phyloP scores from a whole-genome alignment of 2,888 invertebrate species.

The Geophilus truncorum region DNA sequence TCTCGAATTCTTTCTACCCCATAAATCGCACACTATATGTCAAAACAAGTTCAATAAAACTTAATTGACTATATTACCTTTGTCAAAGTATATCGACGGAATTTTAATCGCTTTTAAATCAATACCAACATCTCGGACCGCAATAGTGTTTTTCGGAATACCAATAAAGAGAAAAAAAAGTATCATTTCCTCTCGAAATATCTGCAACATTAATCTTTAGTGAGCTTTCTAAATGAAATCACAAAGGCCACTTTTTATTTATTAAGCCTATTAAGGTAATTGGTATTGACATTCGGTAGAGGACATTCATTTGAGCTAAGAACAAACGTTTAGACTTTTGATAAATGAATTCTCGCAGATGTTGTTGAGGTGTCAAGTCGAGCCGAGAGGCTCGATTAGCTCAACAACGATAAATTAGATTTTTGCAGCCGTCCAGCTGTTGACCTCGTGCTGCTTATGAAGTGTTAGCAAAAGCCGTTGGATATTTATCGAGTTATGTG shows the following conservation, averaged over 20 bases:
- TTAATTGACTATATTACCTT: not conserved
- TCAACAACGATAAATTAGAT: constrained; percentile 21
- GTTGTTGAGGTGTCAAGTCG: constrained; percentile 17
- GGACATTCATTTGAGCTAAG: not conserved
- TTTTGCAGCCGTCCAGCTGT: constrained; percentile 21
- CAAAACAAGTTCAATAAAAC: not conserved
- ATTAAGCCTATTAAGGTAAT: not conserved
- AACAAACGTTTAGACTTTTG: not conserved
- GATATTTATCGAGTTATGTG: not conserved
- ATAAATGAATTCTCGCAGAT: constrained; percentile 25
- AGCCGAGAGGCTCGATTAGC: constrained; percentile 12
- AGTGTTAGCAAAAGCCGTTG: constrained; percentile 13
- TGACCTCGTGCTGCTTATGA: not conserved
- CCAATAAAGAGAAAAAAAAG: not conserved
- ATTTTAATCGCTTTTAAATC: not conserved
- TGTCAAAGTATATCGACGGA: not conserved
- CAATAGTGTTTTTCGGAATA: not conserved
- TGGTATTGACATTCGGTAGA: not conserved
- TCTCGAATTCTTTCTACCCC: too few relatives aligned
- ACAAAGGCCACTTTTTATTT: not conserved
- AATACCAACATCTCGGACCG: not conserved
- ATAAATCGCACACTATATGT: too few relatives aligned
- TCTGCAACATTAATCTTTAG: not conserved
- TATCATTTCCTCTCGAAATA: not conserved
- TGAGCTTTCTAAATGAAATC: not conserved